These are phyloP conservation scores for Leuciscus waleckii DNA, from an alignment of 2,797 vertebrate species.

Conservation along the genomic window DNA sequence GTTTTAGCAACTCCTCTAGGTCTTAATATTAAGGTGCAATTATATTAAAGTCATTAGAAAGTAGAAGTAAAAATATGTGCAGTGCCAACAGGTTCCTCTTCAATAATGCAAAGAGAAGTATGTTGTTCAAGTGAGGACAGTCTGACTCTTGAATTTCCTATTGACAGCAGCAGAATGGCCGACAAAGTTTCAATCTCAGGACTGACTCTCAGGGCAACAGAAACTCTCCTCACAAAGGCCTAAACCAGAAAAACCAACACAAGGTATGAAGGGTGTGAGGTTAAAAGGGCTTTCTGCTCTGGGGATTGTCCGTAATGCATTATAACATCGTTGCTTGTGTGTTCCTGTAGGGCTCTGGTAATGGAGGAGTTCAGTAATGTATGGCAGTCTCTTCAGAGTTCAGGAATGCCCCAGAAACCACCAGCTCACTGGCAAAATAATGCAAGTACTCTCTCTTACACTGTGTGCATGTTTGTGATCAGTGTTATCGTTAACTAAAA, in stretches of 20 bases:
- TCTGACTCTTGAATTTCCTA: slow-evolving; percentile 30
- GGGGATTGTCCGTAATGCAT: background rate
- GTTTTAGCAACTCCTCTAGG: background rate
- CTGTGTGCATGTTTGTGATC: background rate
- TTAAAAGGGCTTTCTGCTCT: background rate
- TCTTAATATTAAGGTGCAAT: background rate
- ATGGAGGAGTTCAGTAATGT: slow-evolving; percentile 89
- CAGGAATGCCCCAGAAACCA: slow-evolving; percentile 80
- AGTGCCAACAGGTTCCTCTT: background rate
- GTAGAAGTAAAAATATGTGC: background rate
- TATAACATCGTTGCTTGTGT: slow-evolving; percentile 26
- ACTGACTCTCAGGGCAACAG: slow-evolving; percentile 79
- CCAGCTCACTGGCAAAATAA: slow-evolving; percentile 83
- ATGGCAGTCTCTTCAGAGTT: slow-evolving; percentile 90
- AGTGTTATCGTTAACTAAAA: background rate
- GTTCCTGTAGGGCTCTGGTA: slow-evolving; percentile 66
- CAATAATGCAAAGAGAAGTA: background rate
- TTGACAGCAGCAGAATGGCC: slow-evolving; percentile 81
- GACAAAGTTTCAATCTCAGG: slow-evolving; percentile 76
- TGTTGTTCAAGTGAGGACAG: background rate
- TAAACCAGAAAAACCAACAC: slow-evolving; percentile 78
- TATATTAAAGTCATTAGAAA: background rate
- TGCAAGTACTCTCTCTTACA: slow-evolving; percentile 72
- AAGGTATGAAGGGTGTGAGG: slow-evolving; percentile 73
- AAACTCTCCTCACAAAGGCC: slow-evolving; percentile 78